Evolutionary conservation across 2,113 vertebrate genomes (phyloP).

Genomic region (Ardeotis arabs): DNA sequence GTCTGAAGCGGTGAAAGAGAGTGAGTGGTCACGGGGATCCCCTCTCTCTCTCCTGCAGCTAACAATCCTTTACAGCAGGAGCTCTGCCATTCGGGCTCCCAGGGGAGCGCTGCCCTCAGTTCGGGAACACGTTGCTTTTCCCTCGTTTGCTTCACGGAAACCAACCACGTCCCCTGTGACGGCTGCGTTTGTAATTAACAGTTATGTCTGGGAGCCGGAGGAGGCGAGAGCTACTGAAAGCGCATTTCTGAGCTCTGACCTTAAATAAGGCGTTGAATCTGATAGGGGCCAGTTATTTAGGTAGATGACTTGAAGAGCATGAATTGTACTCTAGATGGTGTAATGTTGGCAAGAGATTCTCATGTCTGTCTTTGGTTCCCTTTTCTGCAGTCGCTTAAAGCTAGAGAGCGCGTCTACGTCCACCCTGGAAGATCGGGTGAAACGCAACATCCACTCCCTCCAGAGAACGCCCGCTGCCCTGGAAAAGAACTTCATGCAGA

Average conservation of each 20-base stretch:
- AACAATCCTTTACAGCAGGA: neutral
- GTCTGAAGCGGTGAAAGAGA: neutral
- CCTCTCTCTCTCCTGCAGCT: neutral
- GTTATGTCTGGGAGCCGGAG: neutral
- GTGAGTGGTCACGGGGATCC: neutral
- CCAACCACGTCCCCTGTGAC: neutral
- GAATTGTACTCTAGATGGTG: neutral
- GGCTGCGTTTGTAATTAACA: neutral
- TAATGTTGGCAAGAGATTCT: neutral
- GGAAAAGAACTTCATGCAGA: conserved; percentile 94
- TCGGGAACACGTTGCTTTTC: conserved; percentile 7
- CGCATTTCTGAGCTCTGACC: neutral
- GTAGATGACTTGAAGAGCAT: neutral
- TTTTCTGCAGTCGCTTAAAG: conserved; percentile 84
- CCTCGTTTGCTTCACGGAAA: neutral
- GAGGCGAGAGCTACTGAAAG: neutral
- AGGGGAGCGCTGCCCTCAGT: neutral
- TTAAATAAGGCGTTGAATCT: neutral
- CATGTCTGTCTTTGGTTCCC: neutral
- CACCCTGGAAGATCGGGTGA: conserved; percentile 91
- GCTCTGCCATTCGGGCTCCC: neutral
- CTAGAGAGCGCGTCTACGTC: conserved; percentile 90
- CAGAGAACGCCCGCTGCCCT: conserved; percentile 90
- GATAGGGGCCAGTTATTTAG: neutral
- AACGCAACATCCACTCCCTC: conserved; percentile 94